Evolutionary conservation across 2,113 vertebrate species (phyloP), one percentile per base, ranked within the genome.

Genomic region (Xiphorhynchus elegans): DNA sequence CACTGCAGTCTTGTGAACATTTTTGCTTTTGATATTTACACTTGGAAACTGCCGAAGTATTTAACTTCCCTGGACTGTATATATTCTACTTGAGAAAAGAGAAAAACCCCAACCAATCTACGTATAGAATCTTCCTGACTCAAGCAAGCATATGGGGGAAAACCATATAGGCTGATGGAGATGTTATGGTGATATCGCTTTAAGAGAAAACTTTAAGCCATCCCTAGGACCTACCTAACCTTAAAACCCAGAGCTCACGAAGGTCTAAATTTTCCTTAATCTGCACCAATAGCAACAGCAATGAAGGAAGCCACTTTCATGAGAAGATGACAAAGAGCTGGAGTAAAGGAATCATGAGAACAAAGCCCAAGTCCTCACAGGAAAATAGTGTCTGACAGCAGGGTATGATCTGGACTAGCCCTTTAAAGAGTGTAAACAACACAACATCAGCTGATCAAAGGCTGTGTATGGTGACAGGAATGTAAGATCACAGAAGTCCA

Each of bases 401-500:
- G 7, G 31, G n/a, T 85, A 70, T 64, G 70, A 44, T 76, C 90
- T 49, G 59, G 83, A 96, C 55, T 37, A 93, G 64, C 33, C 68
- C 55, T 95, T 92, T 84, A 81, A 86, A 90, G 76, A 84, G n/a
- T 9, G 16, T 69, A 64, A 82, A 79, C 90, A 90, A 75, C 80
- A 74, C 25, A 89, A 33, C 87, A 67, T 39, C 33, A 58, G 46
- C 4, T 87, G 80, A 96, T 95, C 80, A 95, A 96, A 97, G 94
- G 78, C 83, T 67, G 9, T 23, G 40, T 83, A 55, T 33, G 59
- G 80, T 69, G 64, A 92, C 68, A 86, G 42, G 42, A 92, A 53
- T 28, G n/a, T 26, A 81, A 92, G 90, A 97, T 95, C 94, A 95
- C 56, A 95, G 47, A 86, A 90, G 49, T 87, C 52, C 60, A 86